Evolutionary conservation across 2,113 vertebrate species (phyloP), one percentile per base, ranked within the genome.

Genomic region (Microcebus murinus): DNA sequence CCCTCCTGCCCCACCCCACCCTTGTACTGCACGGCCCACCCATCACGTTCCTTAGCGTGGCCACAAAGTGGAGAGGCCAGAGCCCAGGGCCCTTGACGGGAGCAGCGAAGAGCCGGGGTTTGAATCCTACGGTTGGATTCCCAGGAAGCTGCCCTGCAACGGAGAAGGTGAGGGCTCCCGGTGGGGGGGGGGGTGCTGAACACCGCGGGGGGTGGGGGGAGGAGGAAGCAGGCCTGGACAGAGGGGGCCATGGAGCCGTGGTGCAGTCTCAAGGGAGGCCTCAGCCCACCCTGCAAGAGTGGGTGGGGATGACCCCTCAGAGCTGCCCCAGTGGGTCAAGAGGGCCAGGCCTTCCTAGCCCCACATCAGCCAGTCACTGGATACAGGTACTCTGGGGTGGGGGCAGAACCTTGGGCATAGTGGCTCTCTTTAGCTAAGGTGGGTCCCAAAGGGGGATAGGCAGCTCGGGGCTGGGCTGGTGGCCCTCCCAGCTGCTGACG

Each of bases 81-180:
- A 27, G 55, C 48, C 23, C 1, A 13, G 52, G 59, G 50, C 42
- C 12, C 4, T 0, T 12, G 71, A 34, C 0, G 0, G 52, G 14
- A 79, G 80, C 4, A 0, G 34, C 8, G 39, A 42, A 12, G 73
- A 61, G 36, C 71, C 15, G 1, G 8, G 31, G 34, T 59, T 42
- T 20, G 23, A 73, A 55, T 86, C 71, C 31, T 81, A 9, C 6
- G 48, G 55, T 25, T 3, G 1, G 55, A n/a, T n/a, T 27, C 18
- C 76, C 18, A 15, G 42, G 87, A 86, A 89, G 59, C 10, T 39
- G 23, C 48, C 67, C 61, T 77, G 80, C 59, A 45, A 29, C 14
- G 65, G 31, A 67, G 67, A 70, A 55, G 36, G 52, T 12, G 25
- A 14, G 23, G 39, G 45, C 25, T 23, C 8, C 68, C 25, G 13